Evolutionary conservation across 2,113 vertebrate genomes (phyloP), one percentile per base, ranked within the genome.

Genomic region (Triplophysa rosa): DNA sequence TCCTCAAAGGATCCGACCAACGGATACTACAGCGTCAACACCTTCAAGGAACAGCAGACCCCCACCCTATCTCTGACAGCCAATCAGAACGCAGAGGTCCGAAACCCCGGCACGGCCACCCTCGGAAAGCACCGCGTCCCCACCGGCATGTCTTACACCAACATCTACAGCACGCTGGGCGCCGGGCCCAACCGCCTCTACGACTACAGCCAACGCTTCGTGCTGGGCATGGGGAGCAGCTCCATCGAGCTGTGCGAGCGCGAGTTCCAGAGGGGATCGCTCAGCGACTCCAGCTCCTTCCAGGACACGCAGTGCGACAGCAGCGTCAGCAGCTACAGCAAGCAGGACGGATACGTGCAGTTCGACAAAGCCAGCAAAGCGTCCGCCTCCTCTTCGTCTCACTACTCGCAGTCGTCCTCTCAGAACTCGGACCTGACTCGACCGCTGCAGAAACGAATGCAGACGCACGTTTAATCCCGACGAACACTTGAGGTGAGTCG

Each of bases 361-460:
- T 98, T 98, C 29, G 98, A 99, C 92, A 98, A 99, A 90, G 95
- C 96, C 92, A 99, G 98, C 95, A 99, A 99, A 84, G 96, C 96
- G 0, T 99, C 98, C 0, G 97, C 96, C 78, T 94, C 93, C n/a
- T 97, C 96, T 62, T 98, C 97, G 0, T 98, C 98, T 75, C 98
- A 99, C 82, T 97, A 98, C 23, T 99, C 98, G 8, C 98, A 99
- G 83, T 98, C 97, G 1, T 99, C 97, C 0, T 99, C 96, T 19
- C 98, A 99, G 89, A 98, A 98, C 93, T 99, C 97, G 0, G 98
- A 99, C 90, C 96, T 97, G 87, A 98, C 95, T 42, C 92, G 96
- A 80, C 98, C 98, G 59, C 95, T 99, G 76, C 98, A 99, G 94
- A 98, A 98, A 93, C 89, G 98, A 89, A 99, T 99, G 98, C 98